These are phyloP conservation scores for Andrena haemorrhoa DNA, from an alignment of 2,888 invertebrate species.

Conservation along the genomic window DNA sequence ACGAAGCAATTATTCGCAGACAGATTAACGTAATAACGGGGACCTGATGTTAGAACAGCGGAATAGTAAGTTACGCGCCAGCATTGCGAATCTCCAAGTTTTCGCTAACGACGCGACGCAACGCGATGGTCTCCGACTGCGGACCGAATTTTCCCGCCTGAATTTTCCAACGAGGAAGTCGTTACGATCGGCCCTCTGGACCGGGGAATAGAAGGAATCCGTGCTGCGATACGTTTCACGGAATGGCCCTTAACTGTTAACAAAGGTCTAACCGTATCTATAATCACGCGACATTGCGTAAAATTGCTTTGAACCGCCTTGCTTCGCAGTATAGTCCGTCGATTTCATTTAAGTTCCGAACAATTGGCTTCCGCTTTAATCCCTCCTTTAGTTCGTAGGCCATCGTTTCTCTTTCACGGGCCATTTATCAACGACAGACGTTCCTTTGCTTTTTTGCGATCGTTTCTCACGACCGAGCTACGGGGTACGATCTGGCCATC, in stretches of 20 bases:
- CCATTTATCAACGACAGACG: slow-evolving; percentile 32
- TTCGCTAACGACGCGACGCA: neutral
- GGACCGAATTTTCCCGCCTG: neutral
- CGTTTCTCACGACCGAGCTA: neutral
- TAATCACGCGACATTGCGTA: neutral
- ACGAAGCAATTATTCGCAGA: slow-evolving; percentile 49
- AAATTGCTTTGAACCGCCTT: slow-evolving; percentile 10
- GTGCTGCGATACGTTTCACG: neutral
- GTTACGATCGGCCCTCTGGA: no score
- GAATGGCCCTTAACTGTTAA: neutral
- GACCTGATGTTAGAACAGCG: slow-evolving; percentile 6
- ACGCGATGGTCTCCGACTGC: neutral
- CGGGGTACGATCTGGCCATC: neutral
- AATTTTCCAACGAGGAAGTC: neutral
- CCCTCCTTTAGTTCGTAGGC: neutral
- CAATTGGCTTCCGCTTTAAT: slow-evolving; percentile 29
- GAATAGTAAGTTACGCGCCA: slow-evolving; percentile 10
- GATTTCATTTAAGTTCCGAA: slow-evolving; percentile 15
- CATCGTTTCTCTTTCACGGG: neutral
- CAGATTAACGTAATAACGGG: slow-evolving; percentile 39
- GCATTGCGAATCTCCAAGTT: neutral
- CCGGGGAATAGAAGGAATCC: no score
- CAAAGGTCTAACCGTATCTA: neutral
- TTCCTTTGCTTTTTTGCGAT: neutral
- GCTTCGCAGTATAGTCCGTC: neutral